Conservation (phyloP, 2,888 invertebrate genomes). For the Neoscelio sp. region DNA sequence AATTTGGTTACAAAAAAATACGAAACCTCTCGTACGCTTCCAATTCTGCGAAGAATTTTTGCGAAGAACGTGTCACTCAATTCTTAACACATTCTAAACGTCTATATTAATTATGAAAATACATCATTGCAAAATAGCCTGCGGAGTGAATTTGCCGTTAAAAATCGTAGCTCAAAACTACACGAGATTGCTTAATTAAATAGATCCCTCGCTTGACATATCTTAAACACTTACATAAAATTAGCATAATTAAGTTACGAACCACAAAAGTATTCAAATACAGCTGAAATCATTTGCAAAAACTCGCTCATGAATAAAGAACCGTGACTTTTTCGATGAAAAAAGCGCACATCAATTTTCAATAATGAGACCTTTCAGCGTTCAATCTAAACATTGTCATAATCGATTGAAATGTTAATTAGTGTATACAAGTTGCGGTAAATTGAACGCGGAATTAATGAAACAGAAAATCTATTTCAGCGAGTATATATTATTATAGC, state of each 20-base stretch:
- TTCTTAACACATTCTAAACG: slow-evolving; percentile 55
- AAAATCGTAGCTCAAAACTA: slow-evolving; percentile 61
- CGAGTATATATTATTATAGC: slow-evolving; percentile 41
- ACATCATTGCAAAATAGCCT: slow-evolving; percentile 44
- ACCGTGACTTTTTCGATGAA: slow-evolving; percentile 32
- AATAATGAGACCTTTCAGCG: slow-evolving; percentile 43
- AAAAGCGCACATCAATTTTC: slow-evolving; percentile 33
- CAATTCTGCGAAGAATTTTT: slow-evolving; percentile 34
- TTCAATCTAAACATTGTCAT: slow-evolving; percentile 44
- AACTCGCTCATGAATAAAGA: slow-evolving; percentile 58
- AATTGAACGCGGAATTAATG: slow-evolving; percentile 53
- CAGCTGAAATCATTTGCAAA: slow-evolving; percentile 35
- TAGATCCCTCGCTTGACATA: slow-evolving; percentile 53
- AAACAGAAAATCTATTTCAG: slow-evolving; percentile 55
- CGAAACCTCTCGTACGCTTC: slow-evolving; percentile 7
- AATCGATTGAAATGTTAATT: slow-evolving; percentile 60
- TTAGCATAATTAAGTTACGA: slow-evolving; percentile 54
- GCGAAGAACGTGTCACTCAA: slow-evolving; percentile 40
- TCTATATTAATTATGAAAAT: slow-evolving; percentile 65
- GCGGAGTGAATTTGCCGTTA: slow-evolving; percentile 44
- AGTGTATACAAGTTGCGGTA: slow-evolving; percentile 16
- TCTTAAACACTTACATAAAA: slow-evolving; percentile 60
- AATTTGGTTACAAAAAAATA: slow-evolving; percentile 19
- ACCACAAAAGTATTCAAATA: slow-evolving; percentile 35
- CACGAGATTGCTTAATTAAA: slow-evolving; percentile 65